Conservation (phyloP, 2,113 vertebrate species). For the Connochaetes taurinus region DNA sequence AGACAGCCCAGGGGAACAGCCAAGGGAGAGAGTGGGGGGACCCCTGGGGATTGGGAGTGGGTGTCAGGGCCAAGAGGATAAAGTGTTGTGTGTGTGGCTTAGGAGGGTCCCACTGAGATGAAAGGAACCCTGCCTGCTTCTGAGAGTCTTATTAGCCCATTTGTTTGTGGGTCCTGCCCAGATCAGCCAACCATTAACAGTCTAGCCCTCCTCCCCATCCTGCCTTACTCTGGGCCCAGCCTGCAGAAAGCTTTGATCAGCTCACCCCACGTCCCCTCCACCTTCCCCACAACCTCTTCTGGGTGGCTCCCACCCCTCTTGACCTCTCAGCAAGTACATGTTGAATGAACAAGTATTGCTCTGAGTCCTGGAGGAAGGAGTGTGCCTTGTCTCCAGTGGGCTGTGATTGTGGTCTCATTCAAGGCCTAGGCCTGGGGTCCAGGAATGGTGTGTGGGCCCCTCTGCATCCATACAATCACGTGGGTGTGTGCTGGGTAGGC, state of each 20-base stretch:
- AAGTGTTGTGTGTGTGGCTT: not conserved
- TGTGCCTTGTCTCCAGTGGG: not conserved
- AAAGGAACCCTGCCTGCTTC: not conserved
- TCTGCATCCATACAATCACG: not conserved
- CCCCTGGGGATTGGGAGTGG: fast-evolving
- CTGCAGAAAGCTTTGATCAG: not conserved
- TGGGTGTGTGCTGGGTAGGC: not conserved
- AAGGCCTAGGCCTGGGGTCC: not conserved
- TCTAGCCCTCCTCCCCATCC: not conserved
- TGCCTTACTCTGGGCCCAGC: not conserved
- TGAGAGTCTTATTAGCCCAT: not conserved
- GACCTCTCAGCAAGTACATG: not conserved
- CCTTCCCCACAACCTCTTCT: not conserved
- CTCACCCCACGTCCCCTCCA: not conserved
- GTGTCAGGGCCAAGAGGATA: not conserved
- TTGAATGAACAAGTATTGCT: not conserved
- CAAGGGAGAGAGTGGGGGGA: not conserved
- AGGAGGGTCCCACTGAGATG: not conserved
- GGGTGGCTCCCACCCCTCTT: not conserved
- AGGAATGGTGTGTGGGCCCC: not conserved
- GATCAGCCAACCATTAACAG: not conserved
- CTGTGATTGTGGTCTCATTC: not conserved
- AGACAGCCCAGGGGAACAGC: not conserved
- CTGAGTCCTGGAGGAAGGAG: not conserved
- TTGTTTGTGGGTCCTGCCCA: not conserved